Base-by-base conservation (phyloP, 2,888 invertebrate genomes). In the Archips xylosteana region DNA sequence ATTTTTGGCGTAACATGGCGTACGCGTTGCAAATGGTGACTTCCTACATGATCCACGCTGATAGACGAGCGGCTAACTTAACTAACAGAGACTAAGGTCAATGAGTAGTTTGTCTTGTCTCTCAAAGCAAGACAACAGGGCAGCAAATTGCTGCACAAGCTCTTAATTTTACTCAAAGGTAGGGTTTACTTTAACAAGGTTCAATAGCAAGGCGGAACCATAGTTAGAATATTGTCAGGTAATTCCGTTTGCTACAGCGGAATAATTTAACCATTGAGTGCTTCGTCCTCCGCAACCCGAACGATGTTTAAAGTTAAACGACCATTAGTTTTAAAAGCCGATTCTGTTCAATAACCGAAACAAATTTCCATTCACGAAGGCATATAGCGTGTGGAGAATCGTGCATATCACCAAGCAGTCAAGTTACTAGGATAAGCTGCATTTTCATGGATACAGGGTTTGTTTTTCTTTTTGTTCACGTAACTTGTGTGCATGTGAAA, bases 301-400 rank as follows among this genome's bases (percentile, higher is more conserved):
- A n/a, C 60, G 36, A 39, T 60, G 36, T 60, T 57, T 57, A 13
- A 59, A 34, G 12, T 51, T 39, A 57, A 61, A 15, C 54, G 2
- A 10, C 69, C 13, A 61, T 39, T 61, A 62, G 39, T 59, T 32
- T 60, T 54, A 67, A 65, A 36, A 49, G 61, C 32, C 63, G 13
- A 57, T 64, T 70, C 15, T 61, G 66, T 62, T 72, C 39, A 72
- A 72, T 72, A 54, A 72, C 62, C 72, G 72, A 72, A 72, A 67
- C 62, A 36, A 72, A 72, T 72, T 67, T 36, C 57, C n/a, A 62
- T 72, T 57, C 72, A 72, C 61, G 72, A 45, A 23, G 64, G 49
- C 57, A 42, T 63, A 57, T 60, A 23, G 57, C 63, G 64, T 57
- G 65, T 59, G 59, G 32, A 12, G 47, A 60, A 60, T 65, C 61